Conservation (phyloP, 2,113 vertebrate genomes). For the Malurus alboscapulatus region DNA sequence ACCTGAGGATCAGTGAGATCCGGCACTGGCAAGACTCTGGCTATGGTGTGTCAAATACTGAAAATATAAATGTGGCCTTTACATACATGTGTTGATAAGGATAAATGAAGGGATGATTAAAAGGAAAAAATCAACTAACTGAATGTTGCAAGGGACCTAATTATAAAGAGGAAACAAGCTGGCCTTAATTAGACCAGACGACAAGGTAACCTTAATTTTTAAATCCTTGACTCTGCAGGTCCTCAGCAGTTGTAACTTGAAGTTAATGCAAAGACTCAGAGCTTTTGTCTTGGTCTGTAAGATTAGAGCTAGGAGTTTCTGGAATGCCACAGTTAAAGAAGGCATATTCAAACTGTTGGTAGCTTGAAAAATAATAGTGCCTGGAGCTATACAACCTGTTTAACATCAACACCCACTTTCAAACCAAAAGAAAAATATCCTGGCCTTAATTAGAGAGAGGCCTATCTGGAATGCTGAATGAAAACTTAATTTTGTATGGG, state of each 20-base stretch:
- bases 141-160: background rate
- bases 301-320: background rate
- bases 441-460: background rate
- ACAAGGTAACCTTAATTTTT: background rate
- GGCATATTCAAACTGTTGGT: background rate
- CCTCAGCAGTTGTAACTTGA: background rate
- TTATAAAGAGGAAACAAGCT: background rate
- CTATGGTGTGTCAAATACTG: background rate
- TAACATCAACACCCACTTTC: background rate
- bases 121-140: background rate
- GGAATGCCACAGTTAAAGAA: background rate
- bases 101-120: background rate
- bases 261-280: background rate
- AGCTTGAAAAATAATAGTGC: conserved; percentile 30
- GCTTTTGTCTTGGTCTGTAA: background rate
- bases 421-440: background rate
- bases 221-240: background rate
- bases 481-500: background rate
- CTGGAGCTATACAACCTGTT: conserved; percentile 5
- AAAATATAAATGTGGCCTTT: background rate
- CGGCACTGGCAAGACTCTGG: background rate
- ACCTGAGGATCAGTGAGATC: background rate
- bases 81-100: background rate
- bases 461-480: background rate
- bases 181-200: background rate